Percentiles rank a stretch among this genome's conserved stretches.
Evolutionary conservation across 1,140 invertebrate species (phyloP).

Genomic region (Cephus cinctus): DNA sequence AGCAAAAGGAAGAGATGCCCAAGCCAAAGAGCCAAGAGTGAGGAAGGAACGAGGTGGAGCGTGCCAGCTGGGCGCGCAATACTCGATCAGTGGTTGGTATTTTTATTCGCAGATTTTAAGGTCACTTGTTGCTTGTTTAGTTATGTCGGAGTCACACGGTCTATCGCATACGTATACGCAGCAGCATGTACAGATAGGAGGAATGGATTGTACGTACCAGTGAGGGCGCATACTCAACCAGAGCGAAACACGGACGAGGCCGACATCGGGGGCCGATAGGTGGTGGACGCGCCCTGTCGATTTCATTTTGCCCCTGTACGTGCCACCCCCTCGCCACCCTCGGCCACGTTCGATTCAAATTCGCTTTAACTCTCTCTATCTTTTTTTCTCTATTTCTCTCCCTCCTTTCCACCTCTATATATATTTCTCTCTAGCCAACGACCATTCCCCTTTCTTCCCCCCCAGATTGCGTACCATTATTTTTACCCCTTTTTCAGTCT

Average conservation of each 20-base stretch:
- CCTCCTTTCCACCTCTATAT: slow-evolving; percentile 10
- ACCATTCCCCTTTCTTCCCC: background rate
- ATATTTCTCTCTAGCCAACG: too few species aligned
- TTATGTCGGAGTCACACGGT: slow-evolving; percentile 37
- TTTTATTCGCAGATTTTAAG: slow-evolving; percentile 52
- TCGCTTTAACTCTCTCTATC: slow-evolving; percentile 5
- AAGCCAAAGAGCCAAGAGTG: too few species aligned
- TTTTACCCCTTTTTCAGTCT: background rate
- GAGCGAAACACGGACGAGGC: slow-evolving; percentile 14
- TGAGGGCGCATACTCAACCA: slow-evolving; percentile 1
- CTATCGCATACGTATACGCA: slow-evolving; percentile 7
- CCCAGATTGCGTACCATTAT: background rate
- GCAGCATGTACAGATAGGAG: background rate
- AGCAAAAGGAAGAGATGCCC: too few species aligned
- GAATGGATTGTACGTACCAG: background rate
- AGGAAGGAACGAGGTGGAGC: too few species aligned
- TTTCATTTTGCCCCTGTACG: slow-evolving; percentile 34
- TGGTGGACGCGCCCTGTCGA: slow-evolving; percentile 49
- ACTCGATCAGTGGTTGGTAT: slow-evolving; percentile 42
- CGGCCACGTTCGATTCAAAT: slow-evolving; percentile 25
- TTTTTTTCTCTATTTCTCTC: slow-evolving; percentile 16
- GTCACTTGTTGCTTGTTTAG: slow-evolving; percentile 55
- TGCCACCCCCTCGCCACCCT: slow-evolving; percentile 1
- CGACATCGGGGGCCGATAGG: slow-evolving; percentile 34
- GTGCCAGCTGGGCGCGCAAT: too few species aligned